These are phyloP conservation scores for Cosmorhoe ocellata DNA, from an alignment of 2,888 invertebrate species.

Conservation along the genomic window DNA sequence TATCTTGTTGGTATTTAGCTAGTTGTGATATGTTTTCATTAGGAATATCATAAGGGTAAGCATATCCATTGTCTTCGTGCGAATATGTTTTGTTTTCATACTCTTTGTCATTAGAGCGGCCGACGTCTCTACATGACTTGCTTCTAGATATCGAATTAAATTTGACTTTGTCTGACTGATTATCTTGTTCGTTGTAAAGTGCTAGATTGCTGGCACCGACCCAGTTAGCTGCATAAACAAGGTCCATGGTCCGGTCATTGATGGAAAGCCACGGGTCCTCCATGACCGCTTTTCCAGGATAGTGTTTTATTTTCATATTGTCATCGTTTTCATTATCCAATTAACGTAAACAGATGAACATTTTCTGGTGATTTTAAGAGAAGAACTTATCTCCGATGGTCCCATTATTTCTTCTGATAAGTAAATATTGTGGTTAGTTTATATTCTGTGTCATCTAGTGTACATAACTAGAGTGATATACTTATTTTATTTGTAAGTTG, in stretches of 20 bases:
- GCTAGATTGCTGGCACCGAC: conserved; percentile 85
- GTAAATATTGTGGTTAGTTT: conserved; percentile 10
- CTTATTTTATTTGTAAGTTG: conserved; percentile 1
- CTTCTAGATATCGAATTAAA: conserved; percentile 78
- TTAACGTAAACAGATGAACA: background rate
- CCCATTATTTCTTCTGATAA: conserved; percentile 48
- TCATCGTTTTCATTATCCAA: conserved; percentile 25
- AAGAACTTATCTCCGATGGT: conserved; percentile 34
- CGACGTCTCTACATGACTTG: conserved; percentile 76
- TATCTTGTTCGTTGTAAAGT: conserved; percentile 63
- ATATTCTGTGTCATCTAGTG: background rate
- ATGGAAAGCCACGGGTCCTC: conserved; percentile 87
- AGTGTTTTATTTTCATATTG: conserved; percentile 91
- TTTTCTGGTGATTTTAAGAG: conserved; percentile 11
- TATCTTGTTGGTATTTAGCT: conserved; percentile 85
- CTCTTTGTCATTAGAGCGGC: conserved; percentile 58
- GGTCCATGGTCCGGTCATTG: conserved; percentile 86
- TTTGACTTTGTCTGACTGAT: conserved; percentile 57
- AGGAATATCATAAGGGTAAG: conserved; percentile 59
- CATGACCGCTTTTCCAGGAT: conserved; percentile 92
- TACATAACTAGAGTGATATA: background rate
- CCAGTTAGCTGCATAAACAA: conserved; percentile 93
- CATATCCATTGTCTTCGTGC: conserved; percentile 59
- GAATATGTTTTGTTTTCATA: conserved; percentile 58
- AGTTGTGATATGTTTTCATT: conserved; percentile 77